Conservation (phyloP, 2,797 vertebrate species). For the Premnoplex brunnescens region DNA sequence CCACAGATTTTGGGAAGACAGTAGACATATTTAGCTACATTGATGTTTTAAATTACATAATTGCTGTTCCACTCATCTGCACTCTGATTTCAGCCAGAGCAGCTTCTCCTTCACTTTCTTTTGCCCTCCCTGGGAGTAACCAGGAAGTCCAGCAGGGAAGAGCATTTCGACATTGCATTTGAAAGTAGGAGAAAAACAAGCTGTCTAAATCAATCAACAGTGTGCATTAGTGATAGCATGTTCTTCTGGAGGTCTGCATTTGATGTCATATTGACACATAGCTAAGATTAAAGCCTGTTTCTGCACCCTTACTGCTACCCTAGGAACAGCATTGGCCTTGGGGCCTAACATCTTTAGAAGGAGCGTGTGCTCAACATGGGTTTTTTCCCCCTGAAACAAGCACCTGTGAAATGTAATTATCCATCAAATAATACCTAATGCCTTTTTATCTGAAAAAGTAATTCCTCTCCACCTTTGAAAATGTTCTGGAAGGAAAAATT, state of each 20-base stretch:
- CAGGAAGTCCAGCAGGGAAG: background rate
- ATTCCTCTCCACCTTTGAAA: constrained; percentile 37
- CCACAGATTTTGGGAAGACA: background rate
- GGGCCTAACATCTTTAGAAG: background rate
- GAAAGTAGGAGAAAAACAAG: constrained; percentile 47
- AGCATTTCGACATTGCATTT: constrained; percentile 7
- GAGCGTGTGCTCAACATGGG: background rate
- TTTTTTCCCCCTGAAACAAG: background rate
- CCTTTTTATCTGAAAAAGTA: constrained; percentile 27
- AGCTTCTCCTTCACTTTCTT: background rate
- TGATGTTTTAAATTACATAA: background rate
- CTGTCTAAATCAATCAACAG: constrained; percentile 49
- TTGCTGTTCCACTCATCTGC: background rate
- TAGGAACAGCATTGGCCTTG: constrained; percentile 17
- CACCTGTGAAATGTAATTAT: constrained; percentile 39
- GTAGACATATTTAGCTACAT: background rate
- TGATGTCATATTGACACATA: constrained; percentile 61
- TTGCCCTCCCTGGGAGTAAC: background rate
- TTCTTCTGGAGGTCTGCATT: constrained; percentile 54
- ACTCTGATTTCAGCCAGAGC: background rate
- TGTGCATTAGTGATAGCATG: constrained; percentile 13
- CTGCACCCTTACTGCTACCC: constrained; percentile 22
- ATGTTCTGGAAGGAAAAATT: constrained; percentile 34
- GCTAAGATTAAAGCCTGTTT: constrained; percentile 50
- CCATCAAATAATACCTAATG: constrained; percentile 25